Conservation (phyloP, 2,888 invertebrate species). For the Eupithecia dodoneata region DNA sequence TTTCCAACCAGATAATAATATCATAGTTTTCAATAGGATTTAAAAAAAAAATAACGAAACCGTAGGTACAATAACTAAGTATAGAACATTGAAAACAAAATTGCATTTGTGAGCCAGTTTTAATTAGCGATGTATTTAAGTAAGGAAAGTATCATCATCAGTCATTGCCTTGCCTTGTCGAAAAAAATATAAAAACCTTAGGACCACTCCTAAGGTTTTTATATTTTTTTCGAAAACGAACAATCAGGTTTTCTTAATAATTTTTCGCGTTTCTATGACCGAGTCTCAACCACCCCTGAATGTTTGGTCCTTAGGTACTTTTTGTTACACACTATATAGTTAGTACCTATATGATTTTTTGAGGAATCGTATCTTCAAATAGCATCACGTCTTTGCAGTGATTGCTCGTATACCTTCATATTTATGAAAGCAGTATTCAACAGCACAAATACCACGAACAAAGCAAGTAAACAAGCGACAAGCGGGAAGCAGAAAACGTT, state of each 20-base stretch:
- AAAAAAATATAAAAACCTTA: too few relatives aligned
- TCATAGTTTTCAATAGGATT: not conserved
- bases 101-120: too few relatives aligned
- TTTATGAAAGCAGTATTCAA: not conserved
- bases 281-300: too few relatives aligned
- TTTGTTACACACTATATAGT: too few relatives aligned
- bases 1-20: not conserved
- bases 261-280: too few relatives aligned
- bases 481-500: slow-evolving; percentile 25
- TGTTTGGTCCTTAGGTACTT: too few relatives aligned
- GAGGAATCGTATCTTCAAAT: not conserved
- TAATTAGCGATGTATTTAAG: too few relatives aligned
- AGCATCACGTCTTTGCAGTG: not conserved
- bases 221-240: too few relatives aligned
- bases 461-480: not conserved
- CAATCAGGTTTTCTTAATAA: too few relatives aligned
- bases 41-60: not conserved
- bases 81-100: not conserved
- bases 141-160: too few relatives aligned
- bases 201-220: too few relatives aligned
- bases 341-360: not conserved
- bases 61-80: not conserved
- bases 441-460: not conserved
- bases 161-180: too few relatives aligned
- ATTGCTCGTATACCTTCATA: not conserved